These are phyloP conservation scores for Spinus olivaceus DNA, from an alignment of 2,797 vertebrate genomes.

Conservation along the genomic window DNA sequence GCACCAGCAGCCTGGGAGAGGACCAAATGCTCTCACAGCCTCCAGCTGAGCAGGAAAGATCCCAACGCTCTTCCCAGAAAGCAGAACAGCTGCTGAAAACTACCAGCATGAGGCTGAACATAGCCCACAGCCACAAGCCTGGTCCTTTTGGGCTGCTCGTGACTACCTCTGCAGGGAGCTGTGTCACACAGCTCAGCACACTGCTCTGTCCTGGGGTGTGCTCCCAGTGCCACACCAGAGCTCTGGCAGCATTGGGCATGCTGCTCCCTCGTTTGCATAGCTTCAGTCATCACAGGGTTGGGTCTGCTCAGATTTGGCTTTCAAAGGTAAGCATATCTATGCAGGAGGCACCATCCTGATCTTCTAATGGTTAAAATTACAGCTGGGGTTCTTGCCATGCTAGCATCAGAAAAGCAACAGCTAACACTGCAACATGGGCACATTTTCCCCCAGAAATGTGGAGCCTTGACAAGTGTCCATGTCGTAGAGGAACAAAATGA, in stretches of 20 bases:
- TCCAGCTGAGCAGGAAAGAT: background rate
- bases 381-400: background rate
- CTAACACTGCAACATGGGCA: background rate
- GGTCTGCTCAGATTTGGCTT: background rate
- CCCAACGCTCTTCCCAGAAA: background rate
- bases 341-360: background rate
- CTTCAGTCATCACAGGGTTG: background rate
- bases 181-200: background rate
- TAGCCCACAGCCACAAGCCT: background rate
- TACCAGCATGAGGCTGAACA: background rate
- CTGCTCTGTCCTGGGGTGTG: fast-evolving
- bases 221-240: background rate
- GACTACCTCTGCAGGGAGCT: background rate
- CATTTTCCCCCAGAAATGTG: background rate
- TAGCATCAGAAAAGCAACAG: background rate
- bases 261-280: background rate
- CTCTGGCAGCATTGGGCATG: background rate
- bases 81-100: background rate
- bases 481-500: background rate
- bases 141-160: fast-evolving
- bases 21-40: background rate
- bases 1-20: background rate
- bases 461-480: background rate
- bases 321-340: background rate
- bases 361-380: background rate